These are phyloP conservation scores for Hyles lineata DNA, from an alignment of 2,888 invertebrate genomes.

Conservation along the genomic window DNA sequence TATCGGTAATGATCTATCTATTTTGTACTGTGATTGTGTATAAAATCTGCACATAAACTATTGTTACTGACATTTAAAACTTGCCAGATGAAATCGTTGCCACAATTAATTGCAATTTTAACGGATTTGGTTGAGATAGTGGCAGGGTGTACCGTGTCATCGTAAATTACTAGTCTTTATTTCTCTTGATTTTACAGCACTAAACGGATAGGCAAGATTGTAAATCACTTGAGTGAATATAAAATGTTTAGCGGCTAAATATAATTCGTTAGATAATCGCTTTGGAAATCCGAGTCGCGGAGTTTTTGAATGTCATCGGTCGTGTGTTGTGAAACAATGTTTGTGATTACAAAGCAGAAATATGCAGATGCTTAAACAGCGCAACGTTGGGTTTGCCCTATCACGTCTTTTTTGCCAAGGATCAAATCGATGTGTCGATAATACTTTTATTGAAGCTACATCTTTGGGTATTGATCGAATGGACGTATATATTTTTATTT, in stretches of 20 bases:
- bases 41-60: background rate
- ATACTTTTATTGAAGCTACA: too few relatives aligned
- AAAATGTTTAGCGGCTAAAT: slow-evolving; percentile 13
- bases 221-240: slow-evolving; percentile 1
- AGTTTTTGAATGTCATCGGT: slow-evolving; percentile 19
- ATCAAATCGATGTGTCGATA: too few relatives aligned
- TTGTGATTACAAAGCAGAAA: background rate
- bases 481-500: too few relatives aligned
- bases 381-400: too few relatives aligned
- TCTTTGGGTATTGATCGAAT: too few relatives aligned
- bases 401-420: too few relatives aligned
- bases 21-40: too few relatives aligned
- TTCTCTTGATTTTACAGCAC: slow-evolving; percentile 9
- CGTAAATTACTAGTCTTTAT: background rate
- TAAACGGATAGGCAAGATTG: background rate
- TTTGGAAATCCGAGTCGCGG: slow-evolving; percentile 17
- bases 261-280: slow-evolving; percentile 20
- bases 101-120: slow-evolving; percentile 9
- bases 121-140: background rate
- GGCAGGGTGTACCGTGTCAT: slow-evolving; percentile 5
- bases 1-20: too few relatives aligned
- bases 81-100: background rate
- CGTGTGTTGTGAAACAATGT: background rate
- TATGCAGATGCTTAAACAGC: too few relatives aligned
- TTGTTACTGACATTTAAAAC: background rate